Evolutionary conservation across 2,888 invertebrate genomes (phyloP), one percentile per base, ranked within the genome.

Genomic region (Cheilosia soror): DNA sequence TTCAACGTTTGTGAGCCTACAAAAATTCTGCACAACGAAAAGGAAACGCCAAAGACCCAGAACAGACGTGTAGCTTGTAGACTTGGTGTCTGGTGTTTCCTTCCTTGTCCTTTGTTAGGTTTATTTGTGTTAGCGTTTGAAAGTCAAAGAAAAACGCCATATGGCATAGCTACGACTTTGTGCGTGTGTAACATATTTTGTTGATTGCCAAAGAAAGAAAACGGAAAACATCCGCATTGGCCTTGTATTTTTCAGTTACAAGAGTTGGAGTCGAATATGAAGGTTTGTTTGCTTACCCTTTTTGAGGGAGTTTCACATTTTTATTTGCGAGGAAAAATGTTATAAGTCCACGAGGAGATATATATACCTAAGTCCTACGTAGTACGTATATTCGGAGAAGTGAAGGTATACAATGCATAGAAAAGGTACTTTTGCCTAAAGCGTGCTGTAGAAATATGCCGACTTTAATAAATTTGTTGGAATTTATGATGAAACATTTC

Each of bases 121-220:
- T 25, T 57, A 57, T 57, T 69, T 44, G 57, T 47, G 44, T 57
- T 44, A n/a, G 40, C 29, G 4, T 5, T 11, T 44, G 20, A 44
- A 42, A 33, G 55, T 68, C 15, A 55, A 66, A 66, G 9, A 33
- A 27, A 9, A 47, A 15, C 47, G 15, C 15, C 9, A 7, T 9
- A 11, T 9, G 40, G 40, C 4, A 40, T 3, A 29, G 20, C 20
- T 20, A 20, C 0, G 55, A 15, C 4, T 37, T n/a, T 55, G 13
- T 73, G 55, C 55, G 55, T 65, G 55, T 65, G 73, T 65, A 65
- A 57, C 73, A 73, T 73, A 73, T 73, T 73, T 73, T 25, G 37
- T 29, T 65, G 53, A 73, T 73, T 73, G 63, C 47, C 55, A 57
- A 63, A 73, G 33, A 69, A 44, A 44, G 27, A 20, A 60, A 42